Evolutionary conservation across 2,888 invertebrate genomes (phyloP).

Genomic region (Thalpophila matura): DNA sequence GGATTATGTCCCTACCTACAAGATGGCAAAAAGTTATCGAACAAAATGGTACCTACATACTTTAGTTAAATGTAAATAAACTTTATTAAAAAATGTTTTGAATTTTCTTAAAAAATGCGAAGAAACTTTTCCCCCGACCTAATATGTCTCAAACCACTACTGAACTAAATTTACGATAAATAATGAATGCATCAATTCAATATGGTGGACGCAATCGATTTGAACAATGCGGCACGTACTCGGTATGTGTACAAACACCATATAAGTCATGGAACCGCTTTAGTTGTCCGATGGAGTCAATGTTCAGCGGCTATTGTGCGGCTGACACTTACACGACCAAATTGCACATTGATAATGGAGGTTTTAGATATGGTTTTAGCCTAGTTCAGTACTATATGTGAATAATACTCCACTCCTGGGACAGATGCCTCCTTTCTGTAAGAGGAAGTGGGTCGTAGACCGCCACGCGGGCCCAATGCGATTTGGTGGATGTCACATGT

Average conservation of each 20-base stretch:
- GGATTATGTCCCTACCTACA: too few relatives aligned
- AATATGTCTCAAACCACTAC: neutral
- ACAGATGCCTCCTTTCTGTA: too few relatives aligned
- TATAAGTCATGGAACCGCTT: conserved; percentile 2
- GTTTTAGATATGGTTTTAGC: neutral
- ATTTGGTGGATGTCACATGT: too few relatives aligned
- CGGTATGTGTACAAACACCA: conserved; percentile 19
- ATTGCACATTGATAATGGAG: conserved; percentile 17
- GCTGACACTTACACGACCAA: conserved; percentile 24
- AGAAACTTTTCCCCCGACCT: too few relatives aligned
- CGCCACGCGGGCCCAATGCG: too few relatives aligned
- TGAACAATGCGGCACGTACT: conserved; percentile 32
- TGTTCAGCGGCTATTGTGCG: conserved; percentile 26
- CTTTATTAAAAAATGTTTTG: too few relatives aligned
- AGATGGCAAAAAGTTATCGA: too few relatives aligned
- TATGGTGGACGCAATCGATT: conserved; percentile 11
- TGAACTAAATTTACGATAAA: neutral
- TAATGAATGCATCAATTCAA: conserved; percentile 19
- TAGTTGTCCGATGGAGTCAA: conserved; percentile 23
- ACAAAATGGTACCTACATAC: too few relatives aligned
- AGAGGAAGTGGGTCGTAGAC: too few relatives aligned
- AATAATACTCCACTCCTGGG: too few relatives aligned
- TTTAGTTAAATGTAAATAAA: too few relatives aligned
- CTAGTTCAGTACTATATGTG: neutral
- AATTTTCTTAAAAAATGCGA: too few relatives aligned